Conservation (phyloP, 2,888 invertebrate genomes). For the Seladonia tumulorum region DNA sequence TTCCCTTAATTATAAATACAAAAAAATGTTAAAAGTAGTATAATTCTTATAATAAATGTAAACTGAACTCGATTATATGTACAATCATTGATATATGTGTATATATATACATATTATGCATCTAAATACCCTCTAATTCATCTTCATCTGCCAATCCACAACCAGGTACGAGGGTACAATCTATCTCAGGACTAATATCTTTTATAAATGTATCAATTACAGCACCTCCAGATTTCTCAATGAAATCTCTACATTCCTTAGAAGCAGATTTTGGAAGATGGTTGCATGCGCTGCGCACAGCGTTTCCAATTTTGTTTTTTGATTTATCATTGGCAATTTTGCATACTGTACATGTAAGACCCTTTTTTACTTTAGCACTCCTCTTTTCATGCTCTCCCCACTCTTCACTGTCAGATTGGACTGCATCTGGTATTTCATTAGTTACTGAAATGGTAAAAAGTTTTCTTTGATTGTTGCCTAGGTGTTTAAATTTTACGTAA, state of each 20-base stretch:
- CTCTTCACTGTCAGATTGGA: neutral
- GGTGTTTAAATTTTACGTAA: neutral
- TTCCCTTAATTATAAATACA: neutral
- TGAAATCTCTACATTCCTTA: slow-evolving; percentile 89
- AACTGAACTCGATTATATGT: neutral
- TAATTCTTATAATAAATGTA: neutral
- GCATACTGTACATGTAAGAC: slow-evolving; percentile 89
- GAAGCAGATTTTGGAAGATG: slow-evolving; percentile 89
- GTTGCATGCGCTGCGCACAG: slow-evolving; percentile 89
- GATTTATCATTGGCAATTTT: slow-evolving; percentile 88
- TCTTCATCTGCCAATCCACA: slow-evolving; percentile 84
- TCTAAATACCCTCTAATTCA: slow-evolving; percentile 72
- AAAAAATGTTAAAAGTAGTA: neutral
- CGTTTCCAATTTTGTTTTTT: slow-evolving; percentile 90
- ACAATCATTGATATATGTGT: neutral
- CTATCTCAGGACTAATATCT: slow-evolving; percentile 88
- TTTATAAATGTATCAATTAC: slow-evolving; percentile 89
- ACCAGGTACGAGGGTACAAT: slow-evolving; percentile 89
- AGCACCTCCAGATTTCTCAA: slow-evolving; percentile 89
- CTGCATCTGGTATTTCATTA: slow-evolving; percentile 88
- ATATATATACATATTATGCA: neutral
- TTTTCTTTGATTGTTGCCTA: neutral
- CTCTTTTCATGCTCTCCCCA: neutral
- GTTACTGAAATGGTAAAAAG: slow-evolving; percentile 85
- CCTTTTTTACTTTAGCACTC: slow-evolving; percentile 65